Conservation (phyloP, 2,888 invertebrate genomes). For the Temnothorax unifasciatus region DNA sequence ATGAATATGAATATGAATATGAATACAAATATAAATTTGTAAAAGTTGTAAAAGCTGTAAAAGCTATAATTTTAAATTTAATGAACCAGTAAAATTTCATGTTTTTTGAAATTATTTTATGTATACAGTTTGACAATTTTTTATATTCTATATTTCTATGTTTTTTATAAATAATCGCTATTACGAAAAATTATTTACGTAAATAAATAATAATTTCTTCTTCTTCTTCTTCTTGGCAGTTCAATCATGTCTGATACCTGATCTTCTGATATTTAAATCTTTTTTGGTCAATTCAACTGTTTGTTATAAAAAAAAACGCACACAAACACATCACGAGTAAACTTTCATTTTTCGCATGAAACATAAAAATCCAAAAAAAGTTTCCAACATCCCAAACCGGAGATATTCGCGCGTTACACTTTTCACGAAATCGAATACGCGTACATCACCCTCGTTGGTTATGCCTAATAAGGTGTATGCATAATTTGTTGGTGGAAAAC, state of each 20-base stretch:
- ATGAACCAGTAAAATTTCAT: background rate
- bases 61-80: background rate
- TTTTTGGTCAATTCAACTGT: background rate
- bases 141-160: background rate
- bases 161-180: background rate
- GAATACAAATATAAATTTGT: background rate
- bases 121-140: background rate
- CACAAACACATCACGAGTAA: constrained; percentile 1
- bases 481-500: constrained; percentile 27
- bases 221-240: background rate
- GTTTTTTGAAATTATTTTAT: background rate
- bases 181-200: background rate
- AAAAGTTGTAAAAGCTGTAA: background rate
- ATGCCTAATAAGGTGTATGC: constrained; percentile 18
- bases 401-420: constrained; percentile 40
- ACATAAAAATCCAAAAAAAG: background rate
- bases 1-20: background rate
- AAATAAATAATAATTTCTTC: constrained; percentile 11
- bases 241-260: background rate
- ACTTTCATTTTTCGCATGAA: background rate
- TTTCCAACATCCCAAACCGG: background rate
- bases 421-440: constrained; percentile 15
- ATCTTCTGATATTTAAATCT: constrained; percentile 7
- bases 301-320: background rate
- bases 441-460: background rate